Percentiles rank a stretch among this genome's conserved stretches.
phyloP scores from a whole-genome alignment of 2,113 vertebrate genomes.

The Tinamus guttatus region DNA sequence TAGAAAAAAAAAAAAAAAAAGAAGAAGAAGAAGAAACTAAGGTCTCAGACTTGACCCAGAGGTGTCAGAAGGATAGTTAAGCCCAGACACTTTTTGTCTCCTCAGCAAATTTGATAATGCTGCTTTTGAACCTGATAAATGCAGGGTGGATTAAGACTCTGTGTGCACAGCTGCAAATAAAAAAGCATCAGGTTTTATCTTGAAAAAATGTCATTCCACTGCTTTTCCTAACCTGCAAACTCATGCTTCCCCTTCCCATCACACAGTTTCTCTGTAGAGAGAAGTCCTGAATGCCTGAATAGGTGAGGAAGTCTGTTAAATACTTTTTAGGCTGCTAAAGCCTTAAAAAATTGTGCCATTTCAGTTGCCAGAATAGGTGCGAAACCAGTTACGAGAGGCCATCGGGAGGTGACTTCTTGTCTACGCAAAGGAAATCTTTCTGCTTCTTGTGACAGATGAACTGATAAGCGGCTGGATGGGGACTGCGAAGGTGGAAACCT shows the following conservation, averaged over 20 bases:
- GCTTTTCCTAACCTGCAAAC: constrained; percentile 5
- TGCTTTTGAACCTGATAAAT: background rate
- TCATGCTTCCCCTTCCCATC: background rate
- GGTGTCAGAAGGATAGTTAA: background rate
- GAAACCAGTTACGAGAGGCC: background rate
- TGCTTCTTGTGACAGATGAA: constrained; percentile 25
- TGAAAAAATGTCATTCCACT: background rate
- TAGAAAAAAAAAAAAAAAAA: background rate
- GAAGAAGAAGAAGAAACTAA: background rate
- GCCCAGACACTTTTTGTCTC: background rate
- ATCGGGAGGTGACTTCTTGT: constrained; percentile 17
- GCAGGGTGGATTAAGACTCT: background rate
- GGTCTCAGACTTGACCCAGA: background rate
- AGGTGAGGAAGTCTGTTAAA: background rate
- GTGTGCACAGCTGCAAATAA: constrained; percentile 10
- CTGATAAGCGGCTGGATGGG: constrained; percentile 37
- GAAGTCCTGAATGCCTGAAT: background rate
- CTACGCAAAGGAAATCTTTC: background rate
- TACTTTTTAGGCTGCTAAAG: background rate
- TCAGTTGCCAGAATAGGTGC: background rate
- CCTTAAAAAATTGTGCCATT: background rate
- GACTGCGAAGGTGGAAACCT: background rate
- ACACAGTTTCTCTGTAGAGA: background rate
- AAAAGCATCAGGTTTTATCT: background rate
- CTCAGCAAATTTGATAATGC: background rate